These are phyloP conservation scores for Clistopyga incitator DNA, from an alignment of 2,888 invertebrate genomes.

Conservation along the genomic window DNA sequence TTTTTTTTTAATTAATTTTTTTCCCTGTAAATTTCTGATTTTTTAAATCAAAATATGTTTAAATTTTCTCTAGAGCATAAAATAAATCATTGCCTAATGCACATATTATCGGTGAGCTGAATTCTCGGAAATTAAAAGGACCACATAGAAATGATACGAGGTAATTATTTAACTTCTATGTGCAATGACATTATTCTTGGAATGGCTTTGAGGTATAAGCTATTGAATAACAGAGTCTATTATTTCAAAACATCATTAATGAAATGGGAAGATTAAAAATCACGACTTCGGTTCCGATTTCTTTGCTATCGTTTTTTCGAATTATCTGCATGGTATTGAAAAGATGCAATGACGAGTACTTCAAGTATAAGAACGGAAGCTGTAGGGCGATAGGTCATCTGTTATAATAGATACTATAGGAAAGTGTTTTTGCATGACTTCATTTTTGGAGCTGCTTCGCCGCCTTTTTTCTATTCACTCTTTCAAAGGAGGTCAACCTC, in stretches of 20 bases:
- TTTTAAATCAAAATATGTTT: too few species aligned
- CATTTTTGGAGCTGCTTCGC: neutral
- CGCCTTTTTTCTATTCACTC: neutral
- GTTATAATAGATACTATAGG: neutral
- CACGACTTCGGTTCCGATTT: neutral
- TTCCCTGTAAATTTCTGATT: slow-evolving; percentile 26
- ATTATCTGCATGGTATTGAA: neutral
- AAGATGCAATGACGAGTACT: neutral
- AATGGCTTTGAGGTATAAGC: neutral
- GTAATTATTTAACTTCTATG: neutral
- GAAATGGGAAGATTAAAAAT: neutral
- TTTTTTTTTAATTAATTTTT: neutral
- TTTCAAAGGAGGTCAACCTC: neutral
- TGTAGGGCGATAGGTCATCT: neutral
- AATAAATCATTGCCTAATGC: neutral
- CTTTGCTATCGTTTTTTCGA: too few species aligned
- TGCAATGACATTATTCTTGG: neutral
- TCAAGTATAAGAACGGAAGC: neutral
- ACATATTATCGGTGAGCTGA: slow-evolving; percentile 9
- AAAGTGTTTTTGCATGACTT: neutral
- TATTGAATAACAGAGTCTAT: neutral
- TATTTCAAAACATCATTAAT: neutral
- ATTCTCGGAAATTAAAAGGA: neutral
- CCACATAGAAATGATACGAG: neutral
- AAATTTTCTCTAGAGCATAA: neutral